Conservation (phyloP, 2,888 invertebrate genomes). For the Coleophora deauratella region DNA sequence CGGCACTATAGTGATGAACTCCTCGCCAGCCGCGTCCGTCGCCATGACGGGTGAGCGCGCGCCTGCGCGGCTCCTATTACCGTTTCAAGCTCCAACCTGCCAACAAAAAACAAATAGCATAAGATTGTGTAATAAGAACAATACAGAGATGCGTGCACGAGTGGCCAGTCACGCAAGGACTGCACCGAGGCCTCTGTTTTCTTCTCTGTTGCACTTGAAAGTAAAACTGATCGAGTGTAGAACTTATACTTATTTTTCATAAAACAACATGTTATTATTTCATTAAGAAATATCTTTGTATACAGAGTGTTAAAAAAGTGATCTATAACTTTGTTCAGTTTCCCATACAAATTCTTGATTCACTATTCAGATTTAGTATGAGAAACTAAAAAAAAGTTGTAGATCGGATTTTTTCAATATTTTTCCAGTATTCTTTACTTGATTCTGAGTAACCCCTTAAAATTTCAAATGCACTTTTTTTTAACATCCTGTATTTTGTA, state of each 20-base stretch:
- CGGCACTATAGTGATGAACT: conserved; percentile 75
- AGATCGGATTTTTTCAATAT: too few relatives aligned
- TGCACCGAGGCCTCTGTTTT: conserved; percentile 52
- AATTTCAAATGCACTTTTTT: too few relatives aligned
- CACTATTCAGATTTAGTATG: too few relatives aligned
- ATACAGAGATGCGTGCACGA: conserved; percentile 38
- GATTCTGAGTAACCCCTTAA: too few relatives aligned
- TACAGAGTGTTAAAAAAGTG: too few relatives aligned
- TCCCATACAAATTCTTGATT: too few relatives aligned
- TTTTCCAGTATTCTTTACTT: too few relatives aligned
- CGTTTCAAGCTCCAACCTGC: conserved; percentile 51
- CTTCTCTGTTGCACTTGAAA: conserved; percentile 48
- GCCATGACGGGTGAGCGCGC: conserved; percentile 61
- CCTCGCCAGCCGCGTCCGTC: conserved; percentile 59
- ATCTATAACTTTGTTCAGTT: too few relatives aligned
- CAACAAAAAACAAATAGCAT: conserved; percentile 50
- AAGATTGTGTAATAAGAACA: conserved; percentile 54
- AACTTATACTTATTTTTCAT: neutral
- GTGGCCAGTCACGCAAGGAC: conserved; percentile 42
- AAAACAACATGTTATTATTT: too few relatives aligned
- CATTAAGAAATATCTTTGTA: too few relatives aligned
- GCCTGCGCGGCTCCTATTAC: conserved; percentile 30
- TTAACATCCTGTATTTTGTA: too few relatives aligned
- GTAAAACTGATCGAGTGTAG: neutral
- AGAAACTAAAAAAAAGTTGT: too few relatives aligned